Evolutionary conservation across 2,797 vertebrate species (phyloP).

Genomic region (Poeciliopsis presidionis): DNA sequence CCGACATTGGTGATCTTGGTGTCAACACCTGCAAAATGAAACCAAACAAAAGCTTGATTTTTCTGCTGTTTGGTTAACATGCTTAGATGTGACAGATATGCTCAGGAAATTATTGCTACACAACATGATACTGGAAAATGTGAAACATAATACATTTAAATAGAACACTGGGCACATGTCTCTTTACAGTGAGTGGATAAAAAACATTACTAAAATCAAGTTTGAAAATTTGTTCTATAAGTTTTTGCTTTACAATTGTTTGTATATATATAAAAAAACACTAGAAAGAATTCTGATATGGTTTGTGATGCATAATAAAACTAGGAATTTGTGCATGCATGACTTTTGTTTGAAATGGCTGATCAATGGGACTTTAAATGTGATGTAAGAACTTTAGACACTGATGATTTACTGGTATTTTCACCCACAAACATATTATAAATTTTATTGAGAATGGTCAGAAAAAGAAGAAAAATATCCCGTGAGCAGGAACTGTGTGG

Average conservation of each 20-base stretch:
- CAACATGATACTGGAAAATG: slow-evolving; percentile 4
- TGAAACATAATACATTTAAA: not conserved
- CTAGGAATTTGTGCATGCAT: not conserved
- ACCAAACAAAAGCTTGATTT: slow-evolving; percentile 32
- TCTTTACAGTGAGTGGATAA: not conserved
- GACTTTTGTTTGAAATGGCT: not conserved
- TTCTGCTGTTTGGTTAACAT: slow-evolving; percentile 17
- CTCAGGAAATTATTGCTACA: not conserved
- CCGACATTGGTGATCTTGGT: slow-evolving; percentile 90
- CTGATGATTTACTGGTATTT: not conserved
- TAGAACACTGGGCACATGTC: not conserved
- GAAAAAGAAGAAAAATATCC: not conserved
- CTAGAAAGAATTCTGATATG: not conserved
- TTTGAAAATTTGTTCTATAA: not conserved
- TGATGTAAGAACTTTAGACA: not conserved
- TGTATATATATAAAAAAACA: not conserved
- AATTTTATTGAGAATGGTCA: not conserved
- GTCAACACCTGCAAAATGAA: slow-evolving; percentile 87
- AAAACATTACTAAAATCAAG: not conserved
- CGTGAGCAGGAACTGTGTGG: not conserved
- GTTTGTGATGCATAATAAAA: not conserved
- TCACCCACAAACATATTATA: not conserved
- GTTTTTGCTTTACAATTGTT: not conserved
- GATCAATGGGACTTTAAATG: not conserved
- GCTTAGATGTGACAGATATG: slow-evolving; percentile 14